These are phyloP conservation scores for Homarus americanus DNA, from an alignment of 1,140 invertebrate genomes.

Conservation along the genomic window DNA sequence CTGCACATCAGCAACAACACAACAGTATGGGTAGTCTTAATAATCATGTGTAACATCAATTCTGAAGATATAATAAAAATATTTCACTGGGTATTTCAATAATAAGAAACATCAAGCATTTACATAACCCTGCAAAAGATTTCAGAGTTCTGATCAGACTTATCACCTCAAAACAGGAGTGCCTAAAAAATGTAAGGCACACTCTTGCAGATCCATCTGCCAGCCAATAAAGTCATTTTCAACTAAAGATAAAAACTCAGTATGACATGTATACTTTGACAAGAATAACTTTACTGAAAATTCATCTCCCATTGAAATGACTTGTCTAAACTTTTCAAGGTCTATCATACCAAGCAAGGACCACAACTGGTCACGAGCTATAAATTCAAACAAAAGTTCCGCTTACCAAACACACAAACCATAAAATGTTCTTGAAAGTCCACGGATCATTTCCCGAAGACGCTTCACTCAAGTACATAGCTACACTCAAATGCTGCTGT, in stretches of 20 bases:
- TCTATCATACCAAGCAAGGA: neutral
- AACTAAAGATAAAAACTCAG: neutral
- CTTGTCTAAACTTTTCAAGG: neutral
- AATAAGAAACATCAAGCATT: neutral
- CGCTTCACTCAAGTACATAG: neutral
- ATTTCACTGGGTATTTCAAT: neutral
- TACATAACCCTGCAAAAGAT: neutral
- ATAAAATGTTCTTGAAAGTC: neutral
- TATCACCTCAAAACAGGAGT: neutral
- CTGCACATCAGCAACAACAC: neutral
- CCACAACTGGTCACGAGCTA: neutral
- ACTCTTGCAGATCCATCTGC: neutral
- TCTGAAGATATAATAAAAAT: neutral
- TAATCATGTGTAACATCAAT: neutral
- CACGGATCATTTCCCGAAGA: neutral
- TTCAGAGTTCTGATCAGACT: neutral
- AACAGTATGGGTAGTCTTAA: neutral
- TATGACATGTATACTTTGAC: neutral
- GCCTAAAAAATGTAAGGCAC: conserved; percentile 8
- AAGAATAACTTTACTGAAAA: neutral
- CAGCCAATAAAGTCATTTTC: neutral
- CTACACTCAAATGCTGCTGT: conserved; percentile 21
- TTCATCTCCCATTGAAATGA: neutral
- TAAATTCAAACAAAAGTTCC: neutral
- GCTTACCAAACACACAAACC: neutral